Conservation (phyloP, 1,140 invertebrate genomes). For the Hermatobates lingyangjiaoensis region DNA sequence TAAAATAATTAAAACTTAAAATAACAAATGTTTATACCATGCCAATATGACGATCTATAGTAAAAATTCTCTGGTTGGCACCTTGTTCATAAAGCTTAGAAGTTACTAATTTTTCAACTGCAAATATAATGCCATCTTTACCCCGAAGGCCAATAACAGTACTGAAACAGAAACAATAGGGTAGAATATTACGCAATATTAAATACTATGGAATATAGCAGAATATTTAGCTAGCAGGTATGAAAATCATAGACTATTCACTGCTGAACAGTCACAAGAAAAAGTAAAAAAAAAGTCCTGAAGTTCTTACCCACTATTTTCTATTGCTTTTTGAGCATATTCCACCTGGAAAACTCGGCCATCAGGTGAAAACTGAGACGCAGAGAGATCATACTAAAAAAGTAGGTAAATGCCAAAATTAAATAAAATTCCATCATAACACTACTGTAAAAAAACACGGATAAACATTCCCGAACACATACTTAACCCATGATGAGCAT, state of each 20-base stretch:
- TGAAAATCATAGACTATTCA: no score
- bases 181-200: no score
- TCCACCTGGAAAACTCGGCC: constrained; percentile 98
- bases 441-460: neutral
- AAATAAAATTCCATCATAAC: neutral
- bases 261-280: no score
- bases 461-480: no score
- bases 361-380: constrained; percentile 98
- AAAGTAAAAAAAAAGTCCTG: no score
- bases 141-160: constrained; percentile 87
- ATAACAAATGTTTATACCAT: constrained; percentile 37
- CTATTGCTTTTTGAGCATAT: constrained; percentile 97
- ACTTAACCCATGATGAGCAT: no score
- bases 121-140: constrained; percentile 92
- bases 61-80: constrained; percentile 86
- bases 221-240: no score
- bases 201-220: no score
- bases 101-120: constrained; percentile 92
- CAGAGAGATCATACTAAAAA: constrained; percentile 90
- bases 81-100: constrained; percentile 90
- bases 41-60: constrained; percentile 85
- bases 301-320: constrained; percentile 88
- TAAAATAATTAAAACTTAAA: neutral
- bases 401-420: neutral
- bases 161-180: constrained; percentile 30